Conservation (phyloP, 2,113 vertebrate species). For the Dicerorhinus sumatrensis region DNA sequence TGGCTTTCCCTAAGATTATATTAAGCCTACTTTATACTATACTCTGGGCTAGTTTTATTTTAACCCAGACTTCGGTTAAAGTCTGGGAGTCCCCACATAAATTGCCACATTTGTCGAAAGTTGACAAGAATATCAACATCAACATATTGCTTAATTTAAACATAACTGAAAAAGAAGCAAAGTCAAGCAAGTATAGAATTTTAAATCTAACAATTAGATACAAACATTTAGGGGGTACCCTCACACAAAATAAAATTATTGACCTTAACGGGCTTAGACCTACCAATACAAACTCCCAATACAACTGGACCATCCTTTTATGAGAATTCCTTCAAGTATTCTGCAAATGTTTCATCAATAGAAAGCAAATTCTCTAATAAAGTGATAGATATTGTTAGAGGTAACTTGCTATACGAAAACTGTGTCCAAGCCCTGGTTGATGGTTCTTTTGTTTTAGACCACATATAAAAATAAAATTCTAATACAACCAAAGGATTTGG, state of each 20-base stretch:
- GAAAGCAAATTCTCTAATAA: slow-evolving; percentile 21
- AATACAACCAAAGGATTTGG: neutral
- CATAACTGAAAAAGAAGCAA: neutral
- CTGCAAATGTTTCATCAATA: neutral
- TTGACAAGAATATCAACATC: neutral
- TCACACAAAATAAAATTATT: slow-evolving; percentile 35
- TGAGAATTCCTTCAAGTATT: neutral
- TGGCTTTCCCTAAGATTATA: neutral
- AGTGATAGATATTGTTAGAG: neutral
- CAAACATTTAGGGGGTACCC: neutral
- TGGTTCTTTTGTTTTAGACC: neutral
- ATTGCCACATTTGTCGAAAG: neutral
- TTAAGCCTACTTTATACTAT: neutral
- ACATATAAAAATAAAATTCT: slow-evolving; percentile 4
- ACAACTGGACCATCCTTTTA: neutral
- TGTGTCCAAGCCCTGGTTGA: neutral
- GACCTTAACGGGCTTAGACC: neutral
- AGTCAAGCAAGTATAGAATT: neutral
- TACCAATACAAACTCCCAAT: neutral
- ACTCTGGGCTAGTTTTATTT: neutral
- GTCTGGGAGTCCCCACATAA: neutral
- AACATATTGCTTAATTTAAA: neutral
- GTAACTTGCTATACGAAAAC: neutral
- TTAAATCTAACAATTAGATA: slow-evolving; percentile 25
- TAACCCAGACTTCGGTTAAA: slow-evolving; percentile 26